phyloP scores from a whole-genome alignment of 2,113 vertebrate species.

The Bucco capensis region DNA sequence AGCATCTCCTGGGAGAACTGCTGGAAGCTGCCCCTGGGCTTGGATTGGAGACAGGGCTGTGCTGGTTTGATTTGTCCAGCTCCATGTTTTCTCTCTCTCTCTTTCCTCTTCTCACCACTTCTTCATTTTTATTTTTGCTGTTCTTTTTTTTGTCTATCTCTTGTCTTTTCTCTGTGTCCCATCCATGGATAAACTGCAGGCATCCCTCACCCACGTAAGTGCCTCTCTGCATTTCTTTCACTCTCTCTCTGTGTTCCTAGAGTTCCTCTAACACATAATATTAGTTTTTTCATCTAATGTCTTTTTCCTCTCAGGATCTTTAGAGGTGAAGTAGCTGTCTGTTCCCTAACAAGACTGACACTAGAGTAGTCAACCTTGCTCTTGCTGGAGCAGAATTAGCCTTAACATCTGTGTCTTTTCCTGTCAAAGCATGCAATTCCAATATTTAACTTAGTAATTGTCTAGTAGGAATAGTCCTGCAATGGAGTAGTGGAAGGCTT shows the following conservation, averaged over 20 bases:
- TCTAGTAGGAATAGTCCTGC: background rate
- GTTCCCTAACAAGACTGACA: conserved; percentile 72
- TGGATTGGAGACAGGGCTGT: background rate
- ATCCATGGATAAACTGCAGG: conserved; percentile 86
- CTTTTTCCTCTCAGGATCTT: conserved; percentile 12
- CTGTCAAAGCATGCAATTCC: conserved; percentile 65
- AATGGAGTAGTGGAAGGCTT: conserved; percentile 22
- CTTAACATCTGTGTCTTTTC: conserved; percentile 26
- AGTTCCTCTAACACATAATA: conserved; percentile 57
- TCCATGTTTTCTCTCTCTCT: conserved; percentile 35
- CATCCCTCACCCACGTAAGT: conserved; percentile 94
- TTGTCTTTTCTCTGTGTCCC: conserved; percentile 74
- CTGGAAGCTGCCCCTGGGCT: background rate
- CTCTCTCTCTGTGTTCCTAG: conserved; percentile 32
- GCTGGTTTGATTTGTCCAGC: conserved; percentile 45
- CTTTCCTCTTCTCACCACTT: conserved; percentile 65
- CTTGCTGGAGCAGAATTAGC: conserved; percentile 27
- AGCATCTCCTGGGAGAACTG: background rate
- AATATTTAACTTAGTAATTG: conserved; percentile 11
- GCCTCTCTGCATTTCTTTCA: conserved; percentile 69
- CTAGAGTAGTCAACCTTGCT: conserved; percentile 33
- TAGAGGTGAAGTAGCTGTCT: conserved; percentile 41
- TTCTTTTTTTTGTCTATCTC: conserved; percentile 62
- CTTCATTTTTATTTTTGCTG: conserved; percentile 72
- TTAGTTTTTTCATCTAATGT: conserved; percentile 60